Evolutionary conservation across 2,888 invertebrate species (phyloP).

Genomic region (Neoaliturus tenellus): DNA sequence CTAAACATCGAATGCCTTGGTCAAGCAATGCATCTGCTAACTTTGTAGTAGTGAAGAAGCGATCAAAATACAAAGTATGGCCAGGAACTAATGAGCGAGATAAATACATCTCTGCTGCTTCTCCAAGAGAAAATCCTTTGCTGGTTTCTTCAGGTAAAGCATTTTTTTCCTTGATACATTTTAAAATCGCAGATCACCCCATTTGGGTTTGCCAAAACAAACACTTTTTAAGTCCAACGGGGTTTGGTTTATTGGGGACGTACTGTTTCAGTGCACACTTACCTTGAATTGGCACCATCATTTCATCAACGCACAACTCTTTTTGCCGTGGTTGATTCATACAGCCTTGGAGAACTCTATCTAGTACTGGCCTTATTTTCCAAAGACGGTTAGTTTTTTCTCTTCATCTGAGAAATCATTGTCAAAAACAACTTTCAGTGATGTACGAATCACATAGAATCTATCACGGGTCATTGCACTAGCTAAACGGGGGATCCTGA

Average conservation of each 20-base stretch:
- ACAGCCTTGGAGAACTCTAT: constrained; percentile 34
- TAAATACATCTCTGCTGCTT: constrained; percentile 22
- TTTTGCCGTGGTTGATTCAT: neutral
- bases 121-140: constrained; percentile 8
- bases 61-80: constrained; percentile 44
- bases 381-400: constrained; percentile 34
- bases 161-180: constrained; percentile 28
- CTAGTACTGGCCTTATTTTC: constrained; percentile 40
- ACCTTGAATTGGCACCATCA: constrained; percentile 49
- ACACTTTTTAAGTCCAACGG: constrained; percentile 45
- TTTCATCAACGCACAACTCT: constrained; percentile 39
- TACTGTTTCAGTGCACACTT: constrained; percentile 37
- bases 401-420: constrained; percentile 46
- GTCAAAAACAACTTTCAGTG: constrained; percentile 51
- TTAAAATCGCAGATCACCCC: constrained; percentile 49
- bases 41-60: constrained; percentile 37
- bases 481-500: constrained; percentile 32
- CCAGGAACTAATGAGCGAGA: constrained; percentile 44
- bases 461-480: constrained; percentile 52
- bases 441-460: constrained; percentile 42
- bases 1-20: constrained; percentile 23
- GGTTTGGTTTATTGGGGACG: constrained; percentile 48
- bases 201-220: constrained; percentile 45
- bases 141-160: constrained; percentile 30
- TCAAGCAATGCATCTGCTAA: constrained; percentile 28